A percentile compares a stretch with the other conserved stretches of the same genome.
These are phyloP conservation scores for Drosophila auraria DNA, from an alignment of 1,140 invertebrate genomes.

Conservation along the genomic window DNA sequence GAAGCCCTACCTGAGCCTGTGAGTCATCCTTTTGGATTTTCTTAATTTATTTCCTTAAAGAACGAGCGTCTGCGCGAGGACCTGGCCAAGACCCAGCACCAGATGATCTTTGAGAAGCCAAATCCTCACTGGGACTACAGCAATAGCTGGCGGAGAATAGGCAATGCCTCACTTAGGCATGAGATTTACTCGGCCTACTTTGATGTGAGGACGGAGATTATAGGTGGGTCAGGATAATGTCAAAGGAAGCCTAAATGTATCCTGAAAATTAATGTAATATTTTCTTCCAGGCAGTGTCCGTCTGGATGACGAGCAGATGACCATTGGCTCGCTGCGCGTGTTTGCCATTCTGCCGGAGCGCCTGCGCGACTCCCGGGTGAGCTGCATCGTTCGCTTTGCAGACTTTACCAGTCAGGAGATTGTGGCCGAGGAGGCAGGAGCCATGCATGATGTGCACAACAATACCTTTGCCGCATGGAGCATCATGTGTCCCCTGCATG, in stretches of 20 bases:
- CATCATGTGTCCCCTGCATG: constrained; percentile 74
- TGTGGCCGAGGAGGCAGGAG: constrained; percentile 60
- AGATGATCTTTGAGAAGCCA: constrained; percentile 62
- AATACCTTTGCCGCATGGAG: constrained; percentile 75
- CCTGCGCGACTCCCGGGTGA: constrained; percentile 58
- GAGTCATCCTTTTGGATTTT: not conserved
- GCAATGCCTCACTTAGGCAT: constrained; percentile 58
- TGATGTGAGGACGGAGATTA: constrained; percentile 71
- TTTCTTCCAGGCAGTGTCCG: constrained; percentile 47
- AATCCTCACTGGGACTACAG: constrained; percentile 74
- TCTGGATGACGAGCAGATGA: constrained; percentile 57
- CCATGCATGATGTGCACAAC: constrained; percentile 79
- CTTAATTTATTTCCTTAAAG: constrained; percentile 35
- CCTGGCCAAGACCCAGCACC: constrained; percentile 58
- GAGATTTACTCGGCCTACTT: constrained; percentile 82
- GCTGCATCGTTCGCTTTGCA: constrained; percentile 71
- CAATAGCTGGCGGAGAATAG: constrained; percentile 78
- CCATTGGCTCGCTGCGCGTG: constrained; percentile 70
- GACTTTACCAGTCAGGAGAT: constrained; percentile 67
- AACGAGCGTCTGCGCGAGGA: constrained; percentile 74
- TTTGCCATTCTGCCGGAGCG: constrained; percentile 72
- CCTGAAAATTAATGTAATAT: not conserved
- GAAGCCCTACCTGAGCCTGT: not conserved
- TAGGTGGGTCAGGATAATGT: constrained; percentile 36
- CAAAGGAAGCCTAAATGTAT: too few species aligned